These are phyloP conservation scores for Sapayoa aenigma DNA, from an alignment of 2,113 vertebrate genomes.

Conservation along the genomic window DNA sequence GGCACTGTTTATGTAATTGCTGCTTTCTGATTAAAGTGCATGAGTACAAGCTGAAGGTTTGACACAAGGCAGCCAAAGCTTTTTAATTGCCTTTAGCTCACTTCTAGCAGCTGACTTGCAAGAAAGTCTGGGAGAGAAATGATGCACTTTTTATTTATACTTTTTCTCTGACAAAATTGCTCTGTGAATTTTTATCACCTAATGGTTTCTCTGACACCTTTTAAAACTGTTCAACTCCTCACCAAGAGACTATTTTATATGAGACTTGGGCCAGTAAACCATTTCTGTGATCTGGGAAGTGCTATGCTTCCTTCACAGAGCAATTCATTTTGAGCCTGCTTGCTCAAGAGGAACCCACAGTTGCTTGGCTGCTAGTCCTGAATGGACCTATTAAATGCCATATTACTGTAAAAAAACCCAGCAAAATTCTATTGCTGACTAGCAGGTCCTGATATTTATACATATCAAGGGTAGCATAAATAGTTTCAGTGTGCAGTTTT, in stretches of 20 bases:
- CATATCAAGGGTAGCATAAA: neutral
- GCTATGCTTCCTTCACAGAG: neutral
- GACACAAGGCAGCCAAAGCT: neutral
- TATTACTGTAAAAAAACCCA: neutral
- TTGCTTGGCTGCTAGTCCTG: neutral
- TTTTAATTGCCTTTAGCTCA: constrained; percentile 4
- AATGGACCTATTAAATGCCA: neutral
- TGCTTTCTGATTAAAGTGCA: neutral
- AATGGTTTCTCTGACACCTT: constrained; percentile 39
- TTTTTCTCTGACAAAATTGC: constrained; percentile 27
- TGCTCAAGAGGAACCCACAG: neutral
- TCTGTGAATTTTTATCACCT: constrained; percentile 25
- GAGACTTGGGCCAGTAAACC: neutral
- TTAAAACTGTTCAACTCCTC: constrained; percentile 28
- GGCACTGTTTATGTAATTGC: neutral
- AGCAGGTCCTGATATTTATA: constrained; percentile 21
- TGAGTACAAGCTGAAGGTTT: neutral
- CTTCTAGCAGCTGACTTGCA: neutral
- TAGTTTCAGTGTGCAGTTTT: neutral
- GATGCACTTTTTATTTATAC: neutral
- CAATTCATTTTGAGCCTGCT: constrained; percentile 10
- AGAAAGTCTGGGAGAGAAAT: neutral
- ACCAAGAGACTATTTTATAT: constrained; percentile 14
- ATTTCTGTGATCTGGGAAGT: constrained; percentile 8
- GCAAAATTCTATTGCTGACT: constrained; percentile 17